Base-by-base conservation (phyloP, 2,888 invertebrate species). In the Amphipyra tragopoginis region DNA sequence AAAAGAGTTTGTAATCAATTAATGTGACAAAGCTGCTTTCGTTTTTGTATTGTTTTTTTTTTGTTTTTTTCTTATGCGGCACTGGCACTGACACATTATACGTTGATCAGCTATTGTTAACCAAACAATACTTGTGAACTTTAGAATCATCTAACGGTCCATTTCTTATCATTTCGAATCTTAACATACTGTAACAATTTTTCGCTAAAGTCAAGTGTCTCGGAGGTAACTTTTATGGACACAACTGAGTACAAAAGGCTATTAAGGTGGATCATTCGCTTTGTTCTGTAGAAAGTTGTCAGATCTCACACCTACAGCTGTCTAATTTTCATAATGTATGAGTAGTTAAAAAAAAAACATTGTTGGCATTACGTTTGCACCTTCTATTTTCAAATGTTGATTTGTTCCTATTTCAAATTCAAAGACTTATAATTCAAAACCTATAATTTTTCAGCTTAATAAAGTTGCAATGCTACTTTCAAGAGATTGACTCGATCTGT, bases 251-350 rank as follows among this genome's bases (percentile, higher is more conserved):
- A 80, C 79, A 81, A 84, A 81, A 81, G 81, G 72, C 71, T 57
- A 75, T 80, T 79, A 75, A 73, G 50, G 80, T 79, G 66, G 78
- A 72, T 80, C 66, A 77, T 69, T 65, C 47, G 67, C 81, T 83
- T 82, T 80, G 84, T 82, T 82, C 65, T 61, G 78, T 82, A 78
- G 87, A 87, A 87, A 87, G 87, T 82, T 57, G 57, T 65, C 61
- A 66, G 66, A 64, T 81, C 79, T 76, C 82, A 80, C 81, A 81
- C 65, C 53, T 72, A 47, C 42, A 57, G 53, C 45, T 59, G 71
- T 34, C 74, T 71, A 65, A 72, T 73, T 62, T 67, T 57, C 58
- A 53, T 63, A 53, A 62, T 61, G 44, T 51, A 50, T 33, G n/a
- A 26, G 49, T 45, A 43, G n/a, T n/a, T n/a, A n/a, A n/a, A n/a